Evolutionary conservation across 2,888 invertebrate species (phyloP), one percentile per base, ranked within the genome.

Genomic region (Orgyia antiqua): DNA sequence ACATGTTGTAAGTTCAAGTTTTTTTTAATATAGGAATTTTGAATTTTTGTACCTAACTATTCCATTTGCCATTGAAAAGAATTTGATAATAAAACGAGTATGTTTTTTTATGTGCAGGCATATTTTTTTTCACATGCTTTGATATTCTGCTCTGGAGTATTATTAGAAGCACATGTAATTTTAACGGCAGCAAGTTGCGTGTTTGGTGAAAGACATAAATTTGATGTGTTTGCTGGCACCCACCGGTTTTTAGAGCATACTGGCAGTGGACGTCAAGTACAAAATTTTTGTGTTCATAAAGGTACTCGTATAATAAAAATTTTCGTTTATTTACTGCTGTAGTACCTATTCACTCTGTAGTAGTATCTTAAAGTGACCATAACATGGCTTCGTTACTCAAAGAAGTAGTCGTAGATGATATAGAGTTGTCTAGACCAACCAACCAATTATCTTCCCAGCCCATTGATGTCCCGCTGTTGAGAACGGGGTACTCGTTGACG

Each of bases 91-190:
- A 4, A 4, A 15, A 15, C 6, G 15, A 15, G 6, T 8, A 19
- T 19, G 19, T 21, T 10, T 21, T 10, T 21, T 10, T 23, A 10
- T 2, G 9, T 10, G 9, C 42, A 84, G 84, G 65, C n/a, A n/a
- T n/a, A n/a, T n/a, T n/a, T n/a, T n/a, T 45, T 83, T 21, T 83
- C 83, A 0, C 83, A 83, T 31, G 71, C 80, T 1, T 62, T 84
- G 69, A 53, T 83, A 57, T 84, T 84, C 46, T 84, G 84, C 42
- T 38, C 63, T 18, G 84, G 83, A 1, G 61, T 69, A 3, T 37
- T 84, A 8, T 64, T 84, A 42, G 83, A 84, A 42, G 63, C 76
- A 1, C 78, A 82, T 31, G 72, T 84, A n/a, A 68, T 78, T 1
- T 35, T 84, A 4, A 79, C 83, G 2, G 69, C 80, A 5, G 83